Base-by-base conservation (phyloP, 1,140 invertebrate species). In the Pseudomyrmex cubaensis region DNA sequence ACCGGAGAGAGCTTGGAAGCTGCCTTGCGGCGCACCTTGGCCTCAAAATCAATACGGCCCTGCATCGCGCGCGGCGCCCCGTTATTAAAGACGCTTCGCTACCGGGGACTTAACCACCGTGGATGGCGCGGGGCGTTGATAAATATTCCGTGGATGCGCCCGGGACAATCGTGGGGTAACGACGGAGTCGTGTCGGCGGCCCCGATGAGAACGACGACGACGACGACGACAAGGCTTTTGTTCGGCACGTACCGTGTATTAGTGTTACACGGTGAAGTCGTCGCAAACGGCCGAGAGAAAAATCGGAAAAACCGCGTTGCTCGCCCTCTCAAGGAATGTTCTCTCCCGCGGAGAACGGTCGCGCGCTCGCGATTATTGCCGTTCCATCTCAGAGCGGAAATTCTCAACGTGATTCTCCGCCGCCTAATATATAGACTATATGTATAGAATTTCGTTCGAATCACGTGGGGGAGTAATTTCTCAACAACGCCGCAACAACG, bases 111-210 rank as follows among this genome's bases (percentile, higher is more conserved):
- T 63, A 67, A 48, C 84, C 46, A 48, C n/a, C n/a, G 85, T 61
- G 61, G 62, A 77, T 66, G 59, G 59, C 75, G 22, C 73, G 62
- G 35, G 5, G 59, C 77, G 44, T 85, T 88, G 86, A 88, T 88
- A 88, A 88, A 88, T 88, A 88, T 88, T 87, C 87, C 83, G 86
- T 63, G 77, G 72, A 87, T 82, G 73, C 67, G 83, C 67, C 64
- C 72, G 75, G 86, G 76, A 88, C 87, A 88, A 88, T 88, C 83
- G 83, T 54, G 50, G 75, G 63, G 57, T 87, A 88, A 88, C 85
- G 75, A 84, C 70, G 48, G 63, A 59, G 82, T 74, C 63, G 86
- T 82, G 82, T 87, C 82, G 76, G 59, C 67, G 80, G 35, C 35
- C 78, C 64, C 69, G 62, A 84, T 85, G 75, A 70, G 50, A 35